Evolutionary conservation across 2,797 vertebrate genomes (phyloP).

Genomic region (Linurgus olivaceus): DNA sequence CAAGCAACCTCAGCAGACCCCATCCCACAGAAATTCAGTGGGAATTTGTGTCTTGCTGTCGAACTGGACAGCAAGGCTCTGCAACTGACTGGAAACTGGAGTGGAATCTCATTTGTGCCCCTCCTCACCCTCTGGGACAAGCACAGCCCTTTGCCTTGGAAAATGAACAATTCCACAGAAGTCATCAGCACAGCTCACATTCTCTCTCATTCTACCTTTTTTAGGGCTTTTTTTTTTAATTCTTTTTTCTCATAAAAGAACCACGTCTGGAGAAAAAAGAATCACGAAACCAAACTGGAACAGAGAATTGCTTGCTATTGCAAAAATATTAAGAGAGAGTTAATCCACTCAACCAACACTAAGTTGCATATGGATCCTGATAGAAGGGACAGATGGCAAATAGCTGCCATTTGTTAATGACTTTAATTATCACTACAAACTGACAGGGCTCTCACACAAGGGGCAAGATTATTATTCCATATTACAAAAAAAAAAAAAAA

Average conservation of each 20-base stretch:
- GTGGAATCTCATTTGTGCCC: background rate
- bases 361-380: background rate
- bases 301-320: background rate
- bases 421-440: background rate
- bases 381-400: background rate
- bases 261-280: background rate
- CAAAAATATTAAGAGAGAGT: background rate
- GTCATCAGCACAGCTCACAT: background rate
- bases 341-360: background rate
- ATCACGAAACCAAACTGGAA: background rate
- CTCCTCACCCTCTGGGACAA: background rate
- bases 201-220: background rate
- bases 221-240: too few species aligned
- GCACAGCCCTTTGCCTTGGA: background rate
- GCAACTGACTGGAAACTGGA: background rate
- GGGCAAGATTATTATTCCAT: background rate
- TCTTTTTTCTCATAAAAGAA: background rate
- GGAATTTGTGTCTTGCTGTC: background rate
- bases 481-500: background rate
- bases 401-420: background rate
- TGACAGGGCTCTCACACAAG: background rate
- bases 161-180: background rate
- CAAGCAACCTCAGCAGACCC: fast-evolving
- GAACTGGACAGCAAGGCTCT: background rate
- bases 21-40: background rate